Conservation (phyloP, 2,888 invertebrate genomes). For the Drosophila demipolita region DNA sequence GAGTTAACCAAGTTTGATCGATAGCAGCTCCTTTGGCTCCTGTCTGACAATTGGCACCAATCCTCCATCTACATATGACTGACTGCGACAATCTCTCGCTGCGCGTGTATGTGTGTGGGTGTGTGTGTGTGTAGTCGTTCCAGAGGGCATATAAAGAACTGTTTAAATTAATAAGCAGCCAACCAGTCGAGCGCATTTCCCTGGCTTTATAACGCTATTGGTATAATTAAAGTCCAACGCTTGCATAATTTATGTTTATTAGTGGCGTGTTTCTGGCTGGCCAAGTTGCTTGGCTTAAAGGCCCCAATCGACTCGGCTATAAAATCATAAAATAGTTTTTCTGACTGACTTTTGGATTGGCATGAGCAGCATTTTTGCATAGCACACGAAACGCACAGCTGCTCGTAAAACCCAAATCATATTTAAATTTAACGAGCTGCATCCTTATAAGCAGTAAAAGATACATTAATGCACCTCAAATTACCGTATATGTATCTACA, state of each 20-base stretch:
- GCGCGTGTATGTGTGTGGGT: background rate
- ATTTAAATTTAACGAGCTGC: slow-evolving; percentile 59
- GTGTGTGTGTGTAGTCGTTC: slow-evolving; percentile 27
- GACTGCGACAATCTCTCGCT: slow-evolving; percentile 17
- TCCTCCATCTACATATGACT: slow-evolving; percentile 22
- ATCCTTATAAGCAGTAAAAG: slow-evolving; percentile 61
- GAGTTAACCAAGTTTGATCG: slow-evolving; percentile 67
- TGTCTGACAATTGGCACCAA: slow-evolving; percentile 22
- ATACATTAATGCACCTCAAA: slow-evolving; percentile 45
- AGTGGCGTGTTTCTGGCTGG: slow-evolving; percentile 9
- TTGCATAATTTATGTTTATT: slow-evolving; percentile 76
- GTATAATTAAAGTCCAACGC: slow-evolving; percentile 71
- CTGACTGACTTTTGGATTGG: slow-evolving; percentile 19
- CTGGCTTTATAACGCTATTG: slow-evolving; percentile 38
- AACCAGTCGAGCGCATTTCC: slow-evolving; percentile 47
- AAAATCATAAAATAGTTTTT: slow-evolving; percentile 53
- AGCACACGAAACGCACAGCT: slow-evolving; percentile 11
- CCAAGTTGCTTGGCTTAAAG: slow-evolving; percentile 4
- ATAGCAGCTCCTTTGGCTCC: slow-evolving; percentile 59
- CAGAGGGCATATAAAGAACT: slow-evolving; percentile 60
- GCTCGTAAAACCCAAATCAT: slow-evolving; percentile 39
- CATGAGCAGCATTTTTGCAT: background rate
- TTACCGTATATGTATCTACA: background rate
- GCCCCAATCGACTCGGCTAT: slow-evolving; percentile 37
- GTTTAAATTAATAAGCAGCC: slow-evolving; percentile 71